Evolutionary conservation across 2,888 invertebrate genomes (phyloP), one percentile per base, ranked within the genome.

Genomic region (Hydroisotoma schaefferi): DNA sequence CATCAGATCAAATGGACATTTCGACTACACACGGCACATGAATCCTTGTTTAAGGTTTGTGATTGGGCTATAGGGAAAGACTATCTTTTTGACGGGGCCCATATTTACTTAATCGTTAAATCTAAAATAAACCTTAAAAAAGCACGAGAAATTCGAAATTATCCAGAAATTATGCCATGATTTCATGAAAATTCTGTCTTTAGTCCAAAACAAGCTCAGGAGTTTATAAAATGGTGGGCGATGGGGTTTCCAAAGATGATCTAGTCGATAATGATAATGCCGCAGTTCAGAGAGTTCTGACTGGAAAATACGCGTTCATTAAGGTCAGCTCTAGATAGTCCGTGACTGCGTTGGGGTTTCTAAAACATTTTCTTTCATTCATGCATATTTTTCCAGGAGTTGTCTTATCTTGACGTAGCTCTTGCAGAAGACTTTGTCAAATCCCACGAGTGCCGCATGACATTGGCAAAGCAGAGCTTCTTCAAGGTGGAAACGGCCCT

Each of bases 331-430:
- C n/a, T 51, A 10, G 5, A 6, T 27, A 15, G 10, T 27, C 8
- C 8, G 20, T 29, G 15, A 12, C 20, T 51, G 27, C 20, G 8
- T 23, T n/a, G 6, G 10, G 8, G 12, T 20, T 10, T n/a, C 8
- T 25, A 28, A n/a, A 28, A n/a, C 23, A 18, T 18, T 23, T 18
- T 33, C 49, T n/a, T 27, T 46, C n/a, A n/a, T n/a, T n/a, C n/a
- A n/a, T n/a, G n/a, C n/a, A n/a, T n/a, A n/a, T n/a, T n/a, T 38
- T 49, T 47, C n/a, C 27, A 72, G 72, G 72, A 72, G 59, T 65
- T 64, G 59, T 69, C 69, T 1, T 72, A 54, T 40, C 54, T 72
- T 22, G 72, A 72, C 40, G 69, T 72, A 1, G 69, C 69, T 25
- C 44, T 72, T 18, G 61, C 52, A 2, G 26, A 56, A 6, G 72